Percentiles rank a stretch among this genome's conserved stretches.
phyloP scores from a whole-genome alignment of 2,888 invertebrate species.

The Tanypteryx hageni region DNA sequence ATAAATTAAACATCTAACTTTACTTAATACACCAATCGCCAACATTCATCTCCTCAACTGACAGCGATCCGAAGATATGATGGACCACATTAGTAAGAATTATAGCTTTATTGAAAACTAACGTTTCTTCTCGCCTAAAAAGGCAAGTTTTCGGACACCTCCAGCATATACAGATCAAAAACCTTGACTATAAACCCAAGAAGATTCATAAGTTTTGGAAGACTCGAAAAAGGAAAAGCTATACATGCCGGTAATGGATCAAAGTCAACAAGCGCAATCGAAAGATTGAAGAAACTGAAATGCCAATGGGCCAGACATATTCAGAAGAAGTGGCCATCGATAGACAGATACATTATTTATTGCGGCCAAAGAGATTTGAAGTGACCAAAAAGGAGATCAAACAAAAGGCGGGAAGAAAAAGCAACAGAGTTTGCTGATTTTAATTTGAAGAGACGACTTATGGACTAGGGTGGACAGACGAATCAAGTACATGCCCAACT shows the following conservation, averaged over 20 bases:
- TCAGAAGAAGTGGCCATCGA: slow-evolving; percentile 8
- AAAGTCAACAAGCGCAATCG: slow-evolving; percentile 10
- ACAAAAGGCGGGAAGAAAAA: neutral
- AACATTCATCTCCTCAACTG: too few relatives aligned
- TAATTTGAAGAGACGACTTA: neutral
- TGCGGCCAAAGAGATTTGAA: neutral
- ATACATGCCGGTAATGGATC: neutral
- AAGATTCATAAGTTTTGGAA: neutral
- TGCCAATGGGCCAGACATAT: neutral
- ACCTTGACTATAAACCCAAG: too few relatives aligned
- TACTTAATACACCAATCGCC: too few relatives aligned
- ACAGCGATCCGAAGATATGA: too few relatives aligned
- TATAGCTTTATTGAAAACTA: too few relatives aligned
- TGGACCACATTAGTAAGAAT: too few relatives aligned
- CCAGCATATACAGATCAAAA: too few relatives aligned
- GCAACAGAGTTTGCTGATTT: neutral
- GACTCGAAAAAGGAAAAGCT: neutral
- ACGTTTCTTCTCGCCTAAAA: too few relatives aligned
- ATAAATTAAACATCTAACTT: too few relatives aligned
- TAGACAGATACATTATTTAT: neutral
- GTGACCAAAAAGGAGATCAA: neutral
- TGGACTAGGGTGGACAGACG: neutral
- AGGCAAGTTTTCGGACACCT: too few relatives aligned
- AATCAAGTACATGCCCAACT: neutral
- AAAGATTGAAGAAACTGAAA: slow-evolving; percentile 10